Percentiles rank a stretch among this genome's conserved stretches.
phyloP scores from a whole-genome alignment of 2,888 invertebrate species.

The Endotricha flammealis region DNA sequence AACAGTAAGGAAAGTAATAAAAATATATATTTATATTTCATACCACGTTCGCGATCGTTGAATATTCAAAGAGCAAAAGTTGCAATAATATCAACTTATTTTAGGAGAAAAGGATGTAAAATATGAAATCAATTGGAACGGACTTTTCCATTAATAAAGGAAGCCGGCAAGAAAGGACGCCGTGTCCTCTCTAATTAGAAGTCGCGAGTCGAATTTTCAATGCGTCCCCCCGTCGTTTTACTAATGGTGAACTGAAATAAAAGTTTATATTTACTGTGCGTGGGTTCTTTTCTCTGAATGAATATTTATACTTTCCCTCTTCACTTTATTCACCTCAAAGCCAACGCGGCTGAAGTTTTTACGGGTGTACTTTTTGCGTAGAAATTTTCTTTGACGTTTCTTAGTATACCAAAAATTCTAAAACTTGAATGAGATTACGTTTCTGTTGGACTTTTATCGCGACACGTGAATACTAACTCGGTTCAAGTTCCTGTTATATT shows the following conservation, averaged over 20 bases:
- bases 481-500: constrained; percentile 1
- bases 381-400: constrained; percentile 50
- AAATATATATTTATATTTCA: no score
- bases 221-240: constrained; percentile 50
- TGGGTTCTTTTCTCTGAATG: constrained; percentile 57
- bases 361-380: constrained; percentile 50
- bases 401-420: constrained; percentile 40
- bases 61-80: constrained; percentile 13
- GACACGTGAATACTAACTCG: constrained; percentile 5
- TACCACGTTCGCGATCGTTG: not conserved
- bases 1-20: no score
- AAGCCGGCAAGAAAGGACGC: constrained; percentile 51
- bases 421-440: constrained; percentile 24
- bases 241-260: constrained; percentile 68
- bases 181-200: constrained; percentile 71
- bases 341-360: constrained; percentile 48
- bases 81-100: constrained; percentile 19
- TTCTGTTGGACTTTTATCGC: constrained; percentile 3
- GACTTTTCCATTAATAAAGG: constrained; percentile 68
- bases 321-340: constrained; percentile 63
- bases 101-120: constrained; percentile 40
- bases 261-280: constrained; percentile 75
- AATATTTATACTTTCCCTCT: constrained; percentile 70
- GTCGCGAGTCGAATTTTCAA: constrained; percentile 72
- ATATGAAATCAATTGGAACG: constrained; percentile 66